A percentile compares a stretch with the other conserved stretches of the same genome.
These are phyloP conservation scores for Gopherus flavomarginatus DNA, from an alignment of 2,113 vertebrate genomes.

Conservation along the genomic window DNA sequence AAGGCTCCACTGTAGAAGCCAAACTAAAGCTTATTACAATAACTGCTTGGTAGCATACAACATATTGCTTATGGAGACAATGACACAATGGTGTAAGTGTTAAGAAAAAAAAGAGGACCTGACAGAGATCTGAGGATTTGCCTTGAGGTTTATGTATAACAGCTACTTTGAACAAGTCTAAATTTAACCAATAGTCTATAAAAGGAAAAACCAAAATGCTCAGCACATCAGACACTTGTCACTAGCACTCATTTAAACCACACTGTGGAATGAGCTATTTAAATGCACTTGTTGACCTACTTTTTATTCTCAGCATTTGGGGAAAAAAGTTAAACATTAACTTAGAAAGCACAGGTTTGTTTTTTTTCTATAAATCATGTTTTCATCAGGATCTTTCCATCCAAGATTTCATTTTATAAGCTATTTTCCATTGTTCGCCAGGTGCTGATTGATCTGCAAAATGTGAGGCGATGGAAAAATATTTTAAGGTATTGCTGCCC, in stretches of 20 bases:
- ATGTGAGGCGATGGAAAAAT: conserved; percentile 32
- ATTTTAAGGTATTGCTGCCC: conserved; percentile 20
- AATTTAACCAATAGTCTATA: conserved; percentile 63
- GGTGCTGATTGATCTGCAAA: conserved; percentile 34
- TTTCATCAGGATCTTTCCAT: conserved; percentile 51
- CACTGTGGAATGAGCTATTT: conserved; percentile 65
- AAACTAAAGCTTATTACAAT: not conserved
- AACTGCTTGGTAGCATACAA: not conserved
- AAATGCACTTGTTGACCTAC: conserved; percentile 71
- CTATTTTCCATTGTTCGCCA: conserved; percentile 21
- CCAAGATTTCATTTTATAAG: conserved; percentile 46
- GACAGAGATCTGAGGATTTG: conserved; percentile 50
- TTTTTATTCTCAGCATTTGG: conserved; percentile 66
- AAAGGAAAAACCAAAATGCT: conserved; percentile 46
- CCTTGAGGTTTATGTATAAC: conserved; percentile 38
- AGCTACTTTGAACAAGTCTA: conserved; percentile 60
- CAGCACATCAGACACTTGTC: conserved; percentile 57
- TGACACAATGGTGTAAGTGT: not conserved
- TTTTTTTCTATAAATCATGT: conserved; percentile 64
- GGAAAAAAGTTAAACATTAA: conserved; percentile 51
- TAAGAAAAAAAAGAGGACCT: conserved; percentile 23
- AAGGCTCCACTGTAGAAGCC: not conserved
- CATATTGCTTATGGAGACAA: conserved; percentile 3
- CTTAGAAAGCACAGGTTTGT: conserved; percentile 42
- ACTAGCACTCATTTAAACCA: conserved; percentile 58